A percentile compares a stretch with the other conserved stretches of the same genome.
These are phyloP conservation scores for Merodon equestris DNA, from an alignment of 2,888 invertebrate species.

Conservation along the genomic window DNA sequence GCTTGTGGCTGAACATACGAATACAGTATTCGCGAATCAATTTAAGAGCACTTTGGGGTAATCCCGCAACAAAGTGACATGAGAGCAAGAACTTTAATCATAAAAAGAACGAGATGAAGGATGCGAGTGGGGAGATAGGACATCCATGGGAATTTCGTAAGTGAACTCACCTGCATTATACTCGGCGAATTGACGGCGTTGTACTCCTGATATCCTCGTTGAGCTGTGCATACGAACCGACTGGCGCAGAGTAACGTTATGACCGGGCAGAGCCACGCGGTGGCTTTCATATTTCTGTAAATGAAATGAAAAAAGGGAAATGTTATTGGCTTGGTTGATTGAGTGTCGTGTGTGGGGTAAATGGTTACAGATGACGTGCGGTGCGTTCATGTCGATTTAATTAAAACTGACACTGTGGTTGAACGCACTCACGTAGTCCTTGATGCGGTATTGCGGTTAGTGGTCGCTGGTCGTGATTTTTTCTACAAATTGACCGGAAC, in stretches of 20 bases:
- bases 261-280: slow-evolving; percentile 78
- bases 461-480: slow-evolving; percentile 4
- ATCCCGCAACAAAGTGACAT: slow-evolving; percentile 18
- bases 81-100: slow-evolving; percentile 12
- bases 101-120: slow-evolving; percentile 5
- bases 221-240: slow-evolving; percentile 77
- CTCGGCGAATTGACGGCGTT: slow-evolving; percentile 73
- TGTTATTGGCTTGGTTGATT: slow-evolving; percentile 10
- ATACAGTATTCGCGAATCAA: slow-evolving; percentile 23
- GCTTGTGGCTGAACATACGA: neutral
- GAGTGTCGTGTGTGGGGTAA: neutral
- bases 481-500: slow-evolving; percentile 12
- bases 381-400: slow-evolving; percentile 35
- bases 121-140: slow-evolving; percentile 2
- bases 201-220: slow-evolving; percentile 76
- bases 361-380: slow-evolving; percentile 11
- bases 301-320: slow-evolving; percentile 42
- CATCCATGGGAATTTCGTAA: slow-evolving; percentile 28
- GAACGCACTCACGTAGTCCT: slow-evolving; percentile 21
- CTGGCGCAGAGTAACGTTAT: slow-evolving; percentile 77
- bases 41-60: slow-evolving; percentile 32
- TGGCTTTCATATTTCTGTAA: slow-evolving; percentile 78
- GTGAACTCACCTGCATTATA: slow-evolving; percentile 76
- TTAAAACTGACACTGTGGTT: slow-evolving; percentile 51
- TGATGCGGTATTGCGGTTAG: slow-evolving; percentile 23